Percentiles rank a stretch among this genome's conserved stretches.
These are phyloP conservation scores for Parauchenoglanis ngamensis DNA, from an alignment of 2,797 vertebrate genomes.

Conservation along the genomic window DNA sequence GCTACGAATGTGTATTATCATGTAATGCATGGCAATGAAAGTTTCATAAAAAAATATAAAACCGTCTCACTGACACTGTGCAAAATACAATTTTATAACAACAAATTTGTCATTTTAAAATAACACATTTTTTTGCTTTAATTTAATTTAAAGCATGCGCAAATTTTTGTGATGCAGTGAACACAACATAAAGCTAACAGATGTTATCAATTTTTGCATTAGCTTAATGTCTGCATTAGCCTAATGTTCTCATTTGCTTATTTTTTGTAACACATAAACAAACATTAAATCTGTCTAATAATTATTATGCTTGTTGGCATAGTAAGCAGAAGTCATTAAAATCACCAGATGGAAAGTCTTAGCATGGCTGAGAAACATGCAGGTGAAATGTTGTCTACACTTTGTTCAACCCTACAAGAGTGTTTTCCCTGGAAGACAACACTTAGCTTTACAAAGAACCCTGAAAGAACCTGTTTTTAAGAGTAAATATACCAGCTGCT, in stretches of 20 bases:
- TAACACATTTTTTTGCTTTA: background rate
- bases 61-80: background rate
- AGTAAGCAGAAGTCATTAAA: background rate
- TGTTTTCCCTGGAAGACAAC: background rate
- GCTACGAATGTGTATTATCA: background rate
- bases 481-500: background rate
- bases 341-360: background rate
- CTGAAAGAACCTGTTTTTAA: background rate
- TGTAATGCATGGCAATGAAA: background rate
- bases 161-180: background rate
- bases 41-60: background rate
- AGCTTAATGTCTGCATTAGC: background rate
- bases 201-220: background rate
- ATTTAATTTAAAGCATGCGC: background rate
- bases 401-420: background rate
- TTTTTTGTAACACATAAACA: background rate
- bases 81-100: background rate
- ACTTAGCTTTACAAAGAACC: background rate
- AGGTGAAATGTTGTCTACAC: slow-evolving; percentile 1
- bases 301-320: background rate
- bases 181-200: background rate
- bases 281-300: background rate
- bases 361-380: background rate
- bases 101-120: background rate
- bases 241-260: background rate